phyloP scores from a whole-genome alignment of 2,888 invertebrate genomes.

The Eupithecia insigniata region DNA sequence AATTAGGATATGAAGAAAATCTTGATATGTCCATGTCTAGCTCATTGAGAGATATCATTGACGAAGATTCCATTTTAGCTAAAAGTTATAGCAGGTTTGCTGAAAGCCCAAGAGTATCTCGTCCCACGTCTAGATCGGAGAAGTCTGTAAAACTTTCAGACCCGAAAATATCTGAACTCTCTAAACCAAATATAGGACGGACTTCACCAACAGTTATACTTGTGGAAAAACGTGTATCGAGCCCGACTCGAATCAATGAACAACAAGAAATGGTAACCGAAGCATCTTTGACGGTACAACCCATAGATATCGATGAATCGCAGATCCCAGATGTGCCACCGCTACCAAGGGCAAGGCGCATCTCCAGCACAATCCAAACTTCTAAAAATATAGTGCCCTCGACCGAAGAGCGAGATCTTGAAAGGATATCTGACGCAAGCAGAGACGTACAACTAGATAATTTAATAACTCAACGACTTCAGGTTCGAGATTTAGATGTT shows the following conservation, averaged over 20 bases:
- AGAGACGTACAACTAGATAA: constrained; percentile 76
- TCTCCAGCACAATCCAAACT: constrained; percentile 48
- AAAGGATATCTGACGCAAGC: constrained; percentile 64
- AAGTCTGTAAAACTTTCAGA: constrained; percentile 83
- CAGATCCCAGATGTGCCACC: constrained; percentile 77
- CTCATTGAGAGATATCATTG: constrained; percentile 74
- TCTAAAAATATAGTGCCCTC: constrained; percentile 52
- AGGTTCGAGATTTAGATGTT: constrained; percentile 90
- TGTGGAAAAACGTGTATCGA: constrained; percentile 85
- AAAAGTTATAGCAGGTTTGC: constrained; percentile 78
- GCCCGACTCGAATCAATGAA: constrained; percentile 85
- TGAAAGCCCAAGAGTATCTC: constrained; percentile 77
- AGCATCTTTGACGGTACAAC: constrained; percentile 87
- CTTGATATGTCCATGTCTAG: constrained; percentile 78
- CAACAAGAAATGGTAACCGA: constrained; percentile 86
- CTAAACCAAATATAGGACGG: constrained; percentile 82
- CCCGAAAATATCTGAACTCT: constrained; percentile 81
- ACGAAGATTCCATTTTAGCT: constrained; percentile 82
- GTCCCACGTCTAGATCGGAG: constrained; percentile 84
- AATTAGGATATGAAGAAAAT: constrained; percentile 81
- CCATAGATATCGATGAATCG: constrained; percentile 83
- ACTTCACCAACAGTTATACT: constrained; percentile 86
- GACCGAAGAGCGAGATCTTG: constrained; percentile 63
- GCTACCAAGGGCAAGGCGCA: constrained; percentile 67
- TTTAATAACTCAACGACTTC: constrained; percentile 85